phyloP scores from a whole-genome alignment of 2,797 vertebrate genomes.

The Moxostoma hubbsi region DNA sequence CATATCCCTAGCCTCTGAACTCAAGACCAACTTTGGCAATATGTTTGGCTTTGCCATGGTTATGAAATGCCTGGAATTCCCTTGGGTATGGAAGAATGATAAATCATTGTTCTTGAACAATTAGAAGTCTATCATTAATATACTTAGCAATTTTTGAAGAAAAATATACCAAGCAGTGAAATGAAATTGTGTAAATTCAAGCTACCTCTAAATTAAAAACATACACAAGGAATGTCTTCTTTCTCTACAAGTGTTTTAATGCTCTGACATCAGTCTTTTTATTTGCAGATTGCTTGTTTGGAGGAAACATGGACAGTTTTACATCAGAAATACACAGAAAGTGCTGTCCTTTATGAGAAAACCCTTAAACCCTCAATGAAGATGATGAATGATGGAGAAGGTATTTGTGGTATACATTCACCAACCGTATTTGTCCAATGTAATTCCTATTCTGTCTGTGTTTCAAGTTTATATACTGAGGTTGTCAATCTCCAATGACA shows the following conservation, averaged over 20 bases:
- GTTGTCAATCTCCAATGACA: too few species aligned
- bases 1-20: conserved; percentile 90
- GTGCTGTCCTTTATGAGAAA: conserved; percentile 93
- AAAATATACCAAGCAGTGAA: too few species aligned
- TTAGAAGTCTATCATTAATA: too few species aligned
- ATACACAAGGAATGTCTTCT: too few species aligned
- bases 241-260: background rate
- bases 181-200: too few species aligned
- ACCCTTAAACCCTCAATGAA: conserved; percentile 91
- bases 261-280: background rate
- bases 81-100: conserved; percentile 80
- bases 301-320: conserved; percentile 90
- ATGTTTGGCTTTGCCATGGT: conserved; percentile 94
- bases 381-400: conserved; percentile 90
- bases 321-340: conserved; percentile 91
- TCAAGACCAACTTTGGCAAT: conserved; percentile 90
- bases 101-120: background rate
- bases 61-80: conserved; percentile 92
- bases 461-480: background rate
- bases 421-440: background rate
- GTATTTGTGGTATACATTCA: conserved; percentile 67
- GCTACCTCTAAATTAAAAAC: too few species aligned
- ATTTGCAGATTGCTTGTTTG: conserved; percentile 85
- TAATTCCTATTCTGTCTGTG: background rate
- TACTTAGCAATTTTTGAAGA: too few species aligned